Base-by-base conservation (phyloP, 2,888 invertebrate species). In the Isotomurus palustris region DNA sequence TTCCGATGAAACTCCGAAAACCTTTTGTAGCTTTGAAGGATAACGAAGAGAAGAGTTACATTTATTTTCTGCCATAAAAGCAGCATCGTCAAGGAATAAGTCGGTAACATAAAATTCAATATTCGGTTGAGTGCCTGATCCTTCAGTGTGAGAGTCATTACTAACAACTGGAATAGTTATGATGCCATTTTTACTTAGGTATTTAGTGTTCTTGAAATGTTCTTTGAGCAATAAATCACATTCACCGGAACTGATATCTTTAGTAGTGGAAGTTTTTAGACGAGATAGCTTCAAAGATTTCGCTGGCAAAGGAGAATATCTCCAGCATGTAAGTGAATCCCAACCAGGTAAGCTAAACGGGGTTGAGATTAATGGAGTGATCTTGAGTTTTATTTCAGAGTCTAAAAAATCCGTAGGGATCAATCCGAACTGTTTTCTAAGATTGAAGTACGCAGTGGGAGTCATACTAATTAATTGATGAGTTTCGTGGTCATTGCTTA, bases 381-480 rank as follows among this genome's bases (percentile, higher is more conserved):
- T 44, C 12, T 14, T 44, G 14, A 10, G 35, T 21, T 35, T 24
- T 36, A 22, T 22, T 43, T 17, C 40, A 8, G 35, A 14, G 5
- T 19, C 4, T 25, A 22, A 14, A 28, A 53, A 19, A 10, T 41
- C 27, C 14, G n/a, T 6, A 28, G 43, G 43, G 40, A 24, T 5
- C 19, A 41, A 45, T 51, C 38, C 40, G 14, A 43, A 49, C 10
- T 28, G 29, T 27, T 28, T 56, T 25, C n/a, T 36, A 25, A 56
- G 28, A 25, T 56, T 56, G 28, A 27, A 41, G 17, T 41, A 35
- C 8, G 41, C 44, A 6, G 44, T 56, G 2, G 32, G 36, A 25
- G 56, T 56, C 44, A 56, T 27, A 32, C 27, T 56, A 45, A 56
- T 56, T 28, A 22, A 54, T 40, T 27, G 6, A 24, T 49, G 38